Conservation (phyloP, 2,797 vertebrate genomes). For the Pampus argenteus region DNA sequence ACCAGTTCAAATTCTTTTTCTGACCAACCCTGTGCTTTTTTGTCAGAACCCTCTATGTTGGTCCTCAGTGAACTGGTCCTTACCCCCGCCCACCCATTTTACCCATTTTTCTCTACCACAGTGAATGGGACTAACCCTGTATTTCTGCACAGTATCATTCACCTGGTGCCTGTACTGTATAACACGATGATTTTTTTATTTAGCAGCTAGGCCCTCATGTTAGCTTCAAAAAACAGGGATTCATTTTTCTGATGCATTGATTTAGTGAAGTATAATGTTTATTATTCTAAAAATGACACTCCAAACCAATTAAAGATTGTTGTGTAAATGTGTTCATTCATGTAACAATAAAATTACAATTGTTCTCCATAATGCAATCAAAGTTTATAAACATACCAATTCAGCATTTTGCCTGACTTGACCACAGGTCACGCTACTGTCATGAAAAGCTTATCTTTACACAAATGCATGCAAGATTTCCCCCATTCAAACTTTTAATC, state of each 20-base stretch:
- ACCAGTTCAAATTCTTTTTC: no score
- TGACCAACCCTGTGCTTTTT: no score
- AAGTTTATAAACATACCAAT: neutral
- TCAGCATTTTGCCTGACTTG: no score
- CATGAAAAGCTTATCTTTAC: neutral
- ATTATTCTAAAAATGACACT: neutral
- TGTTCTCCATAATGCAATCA: neutral
- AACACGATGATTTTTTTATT: neutral
- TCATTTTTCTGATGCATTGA: neutral
- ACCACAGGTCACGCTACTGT: no score
- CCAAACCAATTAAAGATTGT: neutral
- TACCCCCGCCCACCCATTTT: no score
- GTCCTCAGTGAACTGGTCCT: no score
- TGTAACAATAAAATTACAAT: neutral
- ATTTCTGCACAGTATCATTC: neutral
- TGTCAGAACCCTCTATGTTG: no score
- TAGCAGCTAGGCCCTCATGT: neutral
- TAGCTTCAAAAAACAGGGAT: neutral
- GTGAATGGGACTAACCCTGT: neutral
- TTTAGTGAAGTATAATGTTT: neutral
- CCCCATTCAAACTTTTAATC: no score
- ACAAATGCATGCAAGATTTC: no score
- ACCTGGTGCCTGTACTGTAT: neutral
- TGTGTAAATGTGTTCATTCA: neutral
- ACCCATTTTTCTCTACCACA: no score